Evolutionary conservation across 1,140 invertebrate genomes (phyloP).

Genomic region (Drosophila ohnishii): DNA sequence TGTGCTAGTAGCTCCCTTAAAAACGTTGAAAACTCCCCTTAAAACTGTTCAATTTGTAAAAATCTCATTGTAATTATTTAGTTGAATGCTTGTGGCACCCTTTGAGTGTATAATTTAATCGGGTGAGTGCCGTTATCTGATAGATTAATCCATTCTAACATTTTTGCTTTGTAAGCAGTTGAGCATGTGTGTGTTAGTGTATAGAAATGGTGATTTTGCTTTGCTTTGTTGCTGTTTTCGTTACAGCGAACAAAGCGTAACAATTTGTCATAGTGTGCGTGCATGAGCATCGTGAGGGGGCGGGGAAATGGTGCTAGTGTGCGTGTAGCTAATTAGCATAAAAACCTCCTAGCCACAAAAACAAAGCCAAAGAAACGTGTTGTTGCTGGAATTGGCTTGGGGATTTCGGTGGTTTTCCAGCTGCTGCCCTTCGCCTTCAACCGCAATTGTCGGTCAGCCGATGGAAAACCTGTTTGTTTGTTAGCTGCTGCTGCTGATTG

Average conservation of each 20-base stretch:
- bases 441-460: constrained; percentile 66
- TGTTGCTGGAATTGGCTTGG: constrained; percentile 53
- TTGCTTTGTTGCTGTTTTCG: constrained; percentile 53
- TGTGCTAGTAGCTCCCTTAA: constrained; percentile 49
- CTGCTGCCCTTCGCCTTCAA: constrained; percentile 75
- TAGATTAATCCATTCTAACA: constrained; percentile 7
- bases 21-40: constrained; percentile 19
- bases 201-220: constrained; percentile 33
- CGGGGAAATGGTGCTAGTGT: constrained; percentile 12
- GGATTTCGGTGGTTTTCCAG: constrained; percentile 36
- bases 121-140: constrained; percentile 42
- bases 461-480: constrained; percentile 71
- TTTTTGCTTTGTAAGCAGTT: constrained; percentile 32
- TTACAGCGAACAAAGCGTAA: constrained; percentile 64
- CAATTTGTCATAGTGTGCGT: constrained; percentile 38
- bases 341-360: constrained; percentile 41
- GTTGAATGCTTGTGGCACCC: background rate
- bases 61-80: constrained; percentile 5
- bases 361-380: constrained; percentile 54
- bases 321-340: constrained; percentile 60
- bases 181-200: constrained; percentile 15
- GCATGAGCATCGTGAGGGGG: background rate
- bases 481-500: constrained; percentile 41
- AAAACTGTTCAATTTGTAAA: constrained; percentile 17
- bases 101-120: background rate